Percentiles rank a stretch among this genome's conserved stretches.
phyloP scores from a whole-genome alignment of 2,797 vertebrate species.

The Mareca penelope region DNA sequence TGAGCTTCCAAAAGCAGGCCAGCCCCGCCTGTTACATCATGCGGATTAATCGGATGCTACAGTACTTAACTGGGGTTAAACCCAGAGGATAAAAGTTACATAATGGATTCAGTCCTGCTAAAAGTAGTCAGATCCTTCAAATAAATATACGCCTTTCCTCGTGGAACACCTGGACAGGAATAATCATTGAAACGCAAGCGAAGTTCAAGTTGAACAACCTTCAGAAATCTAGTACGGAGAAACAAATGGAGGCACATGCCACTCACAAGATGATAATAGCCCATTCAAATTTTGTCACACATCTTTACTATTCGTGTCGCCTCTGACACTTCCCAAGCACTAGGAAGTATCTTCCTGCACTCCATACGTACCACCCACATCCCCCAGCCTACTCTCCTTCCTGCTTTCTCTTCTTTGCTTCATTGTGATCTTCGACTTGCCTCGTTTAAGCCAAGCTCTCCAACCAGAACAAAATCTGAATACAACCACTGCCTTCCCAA shows the following conservation, averaged over 20 bases:
- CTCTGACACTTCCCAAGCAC: not conserved
- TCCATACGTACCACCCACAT: not conserved
- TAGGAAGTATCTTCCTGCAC: not conserved
- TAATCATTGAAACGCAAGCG: not conserved
- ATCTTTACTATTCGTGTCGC: not conserved
- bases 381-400: not conserved
- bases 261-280: not conserved
- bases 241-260: not conserved
- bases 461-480: not conserved
- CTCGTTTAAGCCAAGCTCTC: not conserved
- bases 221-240: not conserved
- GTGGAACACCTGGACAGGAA: not conserved
- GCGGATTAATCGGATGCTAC: slow-evolving; percentile 50
- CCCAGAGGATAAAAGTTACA: slow-evolving; percentile 29
- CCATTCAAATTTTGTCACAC: not conserved
- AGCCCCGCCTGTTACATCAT: slow-evolving; percentile 57
- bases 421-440: not conserved
- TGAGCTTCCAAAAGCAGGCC: slow-evolving; percentile 56
- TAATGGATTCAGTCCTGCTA: slow-evolving; percentile 31
- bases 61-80: slow-evolving; percentile 54
- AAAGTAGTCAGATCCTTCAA: not conserved
- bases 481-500: not conserved
- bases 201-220: not conserved
- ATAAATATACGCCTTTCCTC: not conserved
- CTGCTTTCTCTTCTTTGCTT: not conserved